These are phyloP conservation scores for Hyla sarda DNA, from an alignment of 2,113 vertebrate genomes.

Conservation along the genomic window DNA sequence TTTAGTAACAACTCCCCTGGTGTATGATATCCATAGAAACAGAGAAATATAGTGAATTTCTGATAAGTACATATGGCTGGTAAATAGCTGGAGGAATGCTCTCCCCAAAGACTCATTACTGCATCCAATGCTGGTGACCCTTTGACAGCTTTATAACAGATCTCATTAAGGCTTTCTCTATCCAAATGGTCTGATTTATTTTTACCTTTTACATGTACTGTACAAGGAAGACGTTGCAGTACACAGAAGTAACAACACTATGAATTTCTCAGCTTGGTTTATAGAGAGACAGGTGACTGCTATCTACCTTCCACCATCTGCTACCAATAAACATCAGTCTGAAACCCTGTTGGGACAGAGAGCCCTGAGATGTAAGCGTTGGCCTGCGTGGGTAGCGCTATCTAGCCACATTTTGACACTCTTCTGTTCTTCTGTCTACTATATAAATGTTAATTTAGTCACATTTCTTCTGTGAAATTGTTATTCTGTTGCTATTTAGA, in stretches of 20 bases:
- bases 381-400: conserved; percentile 48
- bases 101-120: conserved; percentile 60
- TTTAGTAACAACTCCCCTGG: conserved; percentile 59
- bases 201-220: conserved; percentile 52
- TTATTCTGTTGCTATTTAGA: conserved; percentile 3
- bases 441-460: conserved; percentile 59
- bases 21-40: conserved; percentile 59
- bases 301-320: conserved; percentile 53
- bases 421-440: conserved; percentile 35
- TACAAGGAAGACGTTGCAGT: conserved; percentile 5
- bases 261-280: conserved; percentile 39
- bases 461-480: conserved; percentile 44
- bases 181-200: conserved; percentile 56
- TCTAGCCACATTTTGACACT: conserved; percentile 20
- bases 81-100: conserved; percentile 58
- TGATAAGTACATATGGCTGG: conserved; percentile 58
- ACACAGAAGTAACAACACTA: conserved; percentile 15
- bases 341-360: conserved; percentile 26
- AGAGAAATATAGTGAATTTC: conserved; percentile 56
- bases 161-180: conserved; percentile 59
- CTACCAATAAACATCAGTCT: conserved; percentile 51
- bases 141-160: conserved; percentile 58
- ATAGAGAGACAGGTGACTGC: conserved; percentile 51
- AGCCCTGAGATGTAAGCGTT: conserved; percentile 33
- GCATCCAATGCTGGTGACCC: conserved; percentile 57